phyloP scores from a whole-genome alignment of 2,113 vertebrate genomes.

The Eira barbara region DNA sequence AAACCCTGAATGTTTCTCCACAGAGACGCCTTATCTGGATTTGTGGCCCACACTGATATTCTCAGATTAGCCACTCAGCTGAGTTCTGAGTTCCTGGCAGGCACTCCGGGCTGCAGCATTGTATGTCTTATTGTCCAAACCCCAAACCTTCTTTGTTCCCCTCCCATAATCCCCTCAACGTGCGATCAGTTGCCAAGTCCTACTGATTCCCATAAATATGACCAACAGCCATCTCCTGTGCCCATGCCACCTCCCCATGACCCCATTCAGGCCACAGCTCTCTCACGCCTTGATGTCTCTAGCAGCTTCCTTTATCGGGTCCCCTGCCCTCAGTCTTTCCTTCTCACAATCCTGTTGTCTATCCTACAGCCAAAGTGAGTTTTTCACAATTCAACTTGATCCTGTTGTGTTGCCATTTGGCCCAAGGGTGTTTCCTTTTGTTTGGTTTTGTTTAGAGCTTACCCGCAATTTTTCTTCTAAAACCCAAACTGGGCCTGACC shows the following conservation, averaged over 20 bases:
- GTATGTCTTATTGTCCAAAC: not conserved
- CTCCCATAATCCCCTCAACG: not conserved
- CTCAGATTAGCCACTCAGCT: not conserved
- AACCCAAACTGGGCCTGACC: not conserved
- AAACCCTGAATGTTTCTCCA: not conserved
- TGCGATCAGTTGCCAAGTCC: not conserved
- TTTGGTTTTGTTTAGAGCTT: not conserved
- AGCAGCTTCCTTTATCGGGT: not conserved
- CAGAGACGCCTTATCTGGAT: not conserved
- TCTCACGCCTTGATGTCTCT: not conserved
- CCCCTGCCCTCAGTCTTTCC: not conserved
- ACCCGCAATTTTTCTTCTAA: not conserved
- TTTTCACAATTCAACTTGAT: conserved; percentile 15
- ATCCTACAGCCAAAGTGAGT: not conserved
- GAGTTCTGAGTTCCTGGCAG: not conserved
- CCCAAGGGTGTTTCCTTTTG: not conserved
- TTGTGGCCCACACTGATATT: not conserved
- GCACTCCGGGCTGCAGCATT: accelerated
- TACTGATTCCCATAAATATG: not conserved
- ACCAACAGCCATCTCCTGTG: not conserved
- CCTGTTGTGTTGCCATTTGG: not conserved
- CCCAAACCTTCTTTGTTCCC: not conserved
- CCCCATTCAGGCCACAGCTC: not conserved
- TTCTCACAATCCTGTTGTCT: not conserved
- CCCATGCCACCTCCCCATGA: accelerated